Base-by-base conservation (phyloP, 2,888 invertebrate genomes). In the Syritta pipiens region DNA sequence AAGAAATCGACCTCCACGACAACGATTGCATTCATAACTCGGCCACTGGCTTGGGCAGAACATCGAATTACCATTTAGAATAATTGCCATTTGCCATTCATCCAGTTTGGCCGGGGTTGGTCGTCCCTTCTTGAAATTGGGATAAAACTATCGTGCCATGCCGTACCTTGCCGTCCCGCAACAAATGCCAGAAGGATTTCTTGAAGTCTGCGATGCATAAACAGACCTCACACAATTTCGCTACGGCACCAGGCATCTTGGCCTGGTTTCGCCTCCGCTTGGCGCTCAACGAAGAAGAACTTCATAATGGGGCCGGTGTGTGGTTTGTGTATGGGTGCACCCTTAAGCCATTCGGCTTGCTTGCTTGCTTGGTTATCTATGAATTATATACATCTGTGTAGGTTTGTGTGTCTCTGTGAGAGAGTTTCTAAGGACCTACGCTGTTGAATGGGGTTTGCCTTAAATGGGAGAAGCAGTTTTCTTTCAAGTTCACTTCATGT, bases 401-500 rank as follows among this genome's bases (percentile, higher is more conserved):
- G 14, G 22, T 20, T 4, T 24, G 32, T 22, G 35, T 35, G 26
- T 44, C 7, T 30, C 4, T 19, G 7, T n/a, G 9, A 17, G 44
- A 22, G 19, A 26, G 32, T n/a, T 42, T 22, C 9, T 40, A 14
- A 49, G 55, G 24, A 71, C 42, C 42, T 20, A 19, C 37, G 35
- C 22, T 48, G 26, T n/a, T n/a, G n/a, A n/a, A 40, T 40, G 46
- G 40, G 57, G 32, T 55, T 37, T 17, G 14, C 42, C 19, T 76
- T 68, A 63, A 63, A 63, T 51, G 44, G 44, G 19, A 63, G 40
- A 51, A 59, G 51, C 51, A 71, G 63, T 71, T 76, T 55, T 62
- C 69, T 76, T 76, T 76, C 71, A 59, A 59, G 63, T 77, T 71
- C 71, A 71, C 76, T 71, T 72, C 76, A 71, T 71, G 76, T 53